Evolutionary conservation across 2,888 invertebrate genomes (phyloP).

Genomic region (Nasonovia ribisnigri): DNA sequence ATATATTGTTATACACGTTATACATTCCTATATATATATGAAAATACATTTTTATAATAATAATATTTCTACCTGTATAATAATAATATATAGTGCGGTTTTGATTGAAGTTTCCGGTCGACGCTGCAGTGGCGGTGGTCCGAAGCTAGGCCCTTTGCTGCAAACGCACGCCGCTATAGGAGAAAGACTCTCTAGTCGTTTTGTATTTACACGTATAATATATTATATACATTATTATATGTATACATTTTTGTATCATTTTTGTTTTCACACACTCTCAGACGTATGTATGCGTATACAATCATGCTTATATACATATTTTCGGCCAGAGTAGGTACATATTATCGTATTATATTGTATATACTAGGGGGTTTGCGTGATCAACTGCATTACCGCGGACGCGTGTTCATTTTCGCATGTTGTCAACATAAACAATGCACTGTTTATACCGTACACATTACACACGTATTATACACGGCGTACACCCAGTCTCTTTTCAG

Average conservation of each 20-base stretch:
- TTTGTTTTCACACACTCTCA: neutral
- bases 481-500: constrained; percentile 44
- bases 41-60: neutral
- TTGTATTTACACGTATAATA: neutral
- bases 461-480: neutral
- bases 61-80: neutral
- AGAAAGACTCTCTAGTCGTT: neutral
- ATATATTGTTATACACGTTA: neutral
- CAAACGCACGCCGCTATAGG: neutral
- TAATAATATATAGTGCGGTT: constrained; percentile 9
- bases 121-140: neutral
- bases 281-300: neutral
- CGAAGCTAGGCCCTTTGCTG: neutral
- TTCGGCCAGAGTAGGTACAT: neutral
- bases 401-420: constrained; percentile 64
- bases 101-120: constrained; percentile 60
- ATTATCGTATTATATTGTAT: neutral
- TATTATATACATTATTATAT: neutral
- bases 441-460: constrained; percentile 23
- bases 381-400: constrained; percentile 60
- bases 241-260: constrained; percentile 23
- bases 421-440: constrained; percentile 63
- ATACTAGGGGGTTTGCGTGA: constrained; percentile 55
- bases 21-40: neutral
- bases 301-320: neutral